These are phyloP conservation scores for Cistogaster globosa DNA, from an alignment of 2,888 invertebrate species.

Conservation along the genomic window DNA sequence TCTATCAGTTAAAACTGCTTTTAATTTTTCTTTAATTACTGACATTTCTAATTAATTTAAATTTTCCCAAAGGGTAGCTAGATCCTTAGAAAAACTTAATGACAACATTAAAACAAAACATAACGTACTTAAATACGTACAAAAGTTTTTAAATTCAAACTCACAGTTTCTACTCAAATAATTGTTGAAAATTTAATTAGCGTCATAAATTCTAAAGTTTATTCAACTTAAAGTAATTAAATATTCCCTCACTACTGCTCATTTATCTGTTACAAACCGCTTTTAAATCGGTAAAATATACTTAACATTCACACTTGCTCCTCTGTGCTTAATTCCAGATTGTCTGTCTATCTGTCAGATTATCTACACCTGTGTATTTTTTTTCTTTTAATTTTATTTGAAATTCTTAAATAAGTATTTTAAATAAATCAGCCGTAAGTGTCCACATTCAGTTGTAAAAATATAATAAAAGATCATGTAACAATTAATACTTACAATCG, in stretches of 20 bases:
- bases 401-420: constrained; percentile 42
- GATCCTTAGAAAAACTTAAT: no score
- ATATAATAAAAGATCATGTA: constrained; percentile 40
- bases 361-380: constrained; percentile 58
- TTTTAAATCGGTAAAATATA: constrained; percentile 12
- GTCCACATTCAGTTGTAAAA: constrained; percentile 29
- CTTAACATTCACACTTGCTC: constrained; percentile 26
- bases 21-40: no score
- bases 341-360: constrained; percentile 43
- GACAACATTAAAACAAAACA: no score
- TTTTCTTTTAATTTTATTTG: constrained; percentile 42
- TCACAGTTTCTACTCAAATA: constrained; percentile 16
- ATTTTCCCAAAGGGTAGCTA: no score
- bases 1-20: no score
- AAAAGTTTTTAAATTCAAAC: background rate
- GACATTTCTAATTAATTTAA: no score
- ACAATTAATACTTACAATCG: constrained; percentile 38
- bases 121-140: no score
- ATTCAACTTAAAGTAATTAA: constrained; percentile 60
- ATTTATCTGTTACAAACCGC: constrained; percentile 38
- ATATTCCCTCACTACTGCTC: constrained; percentile 38
- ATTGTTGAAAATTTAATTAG: constrained; percentile 54
- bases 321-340: constrained; percentile 23
- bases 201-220: constrained; percentile 53
- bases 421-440: constrained; percentile 36